Evolutionary conservation across 64 coral and sea anemone genomes (phyloP).

Genomic region (Porites lutea): DNA sequence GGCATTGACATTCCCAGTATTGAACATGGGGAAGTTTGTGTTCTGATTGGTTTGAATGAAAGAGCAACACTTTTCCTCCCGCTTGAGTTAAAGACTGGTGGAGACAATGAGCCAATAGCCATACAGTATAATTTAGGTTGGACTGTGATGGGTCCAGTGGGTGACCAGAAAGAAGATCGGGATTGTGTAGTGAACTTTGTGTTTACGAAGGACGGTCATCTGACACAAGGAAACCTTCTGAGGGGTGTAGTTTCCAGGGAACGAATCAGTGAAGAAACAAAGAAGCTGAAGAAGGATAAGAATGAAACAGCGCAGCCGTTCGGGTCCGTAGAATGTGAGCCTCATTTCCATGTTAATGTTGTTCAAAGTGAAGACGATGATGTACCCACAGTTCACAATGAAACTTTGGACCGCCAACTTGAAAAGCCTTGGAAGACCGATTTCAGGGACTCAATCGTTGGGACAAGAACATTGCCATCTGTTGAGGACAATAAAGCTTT

Average conservation of each 20-base stretch:
- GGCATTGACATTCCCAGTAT: neutral
- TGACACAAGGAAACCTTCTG: neutral
- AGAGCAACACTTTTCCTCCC: conserved; percentile 47
- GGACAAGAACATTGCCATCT: conserved; percentile 12
- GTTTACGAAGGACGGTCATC: neutral
- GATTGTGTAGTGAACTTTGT: conserved; percentile 2
- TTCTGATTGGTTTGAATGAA: conserved; percentile 69
- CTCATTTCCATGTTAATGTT: neutral
- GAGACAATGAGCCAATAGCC: conserved; percentile 49
- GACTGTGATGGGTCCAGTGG: conserved; percentile 50
- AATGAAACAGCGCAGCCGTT: neutral
- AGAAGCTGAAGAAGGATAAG: neutral
- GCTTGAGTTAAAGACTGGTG: conserved; percentile 22
- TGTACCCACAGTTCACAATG: neutral
- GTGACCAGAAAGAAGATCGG: neutral
- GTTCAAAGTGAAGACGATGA: neutral
- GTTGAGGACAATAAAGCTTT: conserved; percentile 61
- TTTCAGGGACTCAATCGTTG: conserved; percentile 12
- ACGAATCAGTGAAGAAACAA: neutral
- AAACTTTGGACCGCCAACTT: neutral
- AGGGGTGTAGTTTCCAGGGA: neutral
- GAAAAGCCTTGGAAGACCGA: conserved; percentile 45
- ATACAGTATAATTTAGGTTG: conserved; percentile 66
- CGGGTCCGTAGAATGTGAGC: neutral
- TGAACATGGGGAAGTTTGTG: conserved; percentile 19